Base-by-base conservation (phyloP, 2,113 vertebrate genomes). In the Mionectes macconnelli region DNA sequence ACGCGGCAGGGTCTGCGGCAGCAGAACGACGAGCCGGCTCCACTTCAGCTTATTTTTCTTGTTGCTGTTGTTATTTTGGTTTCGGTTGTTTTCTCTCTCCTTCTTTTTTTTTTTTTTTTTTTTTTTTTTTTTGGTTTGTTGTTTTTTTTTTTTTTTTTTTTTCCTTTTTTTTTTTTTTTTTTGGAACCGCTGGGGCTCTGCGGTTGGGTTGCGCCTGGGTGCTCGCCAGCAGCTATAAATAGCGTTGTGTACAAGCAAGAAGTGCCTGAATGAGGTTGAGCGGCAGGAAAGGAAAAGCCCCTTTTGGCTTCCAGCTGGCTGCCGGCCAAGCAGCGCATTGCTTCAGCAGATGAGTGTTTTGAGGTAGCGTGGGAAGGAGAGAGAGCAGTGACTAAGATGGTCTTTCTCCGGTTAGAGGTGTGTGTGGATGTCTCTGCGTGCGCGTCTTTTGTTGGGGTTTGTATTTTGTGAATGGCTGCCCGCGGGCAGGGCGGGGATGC, bases 191-290 rank as follows among this genome's bases (percentile, higher is more conserved):
- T 85, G 96, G 92, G 87, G 90, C 95, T 94, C 93, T 97, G 97
- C 47, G 97, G 97, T 97, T 94, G 97, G 96, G 96, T 97, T 97
- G 97, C 25, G 94, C 97, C 97, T 98, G 98, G 98, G 97, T 67
- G 92, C 97, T 96, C 66, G 98, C 98, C 98, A 98, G 97, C 92
- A 84, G 97, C 98, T 98, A 98, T 98, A 98, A 98, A 98, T 98
- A 98, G 98, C 92, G 7, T 94, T 97, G 97, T 97, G 93, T 97
- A 96, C 55, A 88, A 97, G 97, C 95, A 96, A 96, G 97, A 97
- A 97, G 97, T 91, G 95, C 97, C 95, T 96, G 97, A 98, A 98
- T 96, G 97, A 98, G 96, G 83, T 96, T 95, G 97, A 97, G 96
- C 95, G 78, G 93, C 96, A 97, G 96, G 97, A 92, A 96, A 97